Conservation (phyloP, 2,797 vertebrate species). For the Iguana delicatissima region DNA sequence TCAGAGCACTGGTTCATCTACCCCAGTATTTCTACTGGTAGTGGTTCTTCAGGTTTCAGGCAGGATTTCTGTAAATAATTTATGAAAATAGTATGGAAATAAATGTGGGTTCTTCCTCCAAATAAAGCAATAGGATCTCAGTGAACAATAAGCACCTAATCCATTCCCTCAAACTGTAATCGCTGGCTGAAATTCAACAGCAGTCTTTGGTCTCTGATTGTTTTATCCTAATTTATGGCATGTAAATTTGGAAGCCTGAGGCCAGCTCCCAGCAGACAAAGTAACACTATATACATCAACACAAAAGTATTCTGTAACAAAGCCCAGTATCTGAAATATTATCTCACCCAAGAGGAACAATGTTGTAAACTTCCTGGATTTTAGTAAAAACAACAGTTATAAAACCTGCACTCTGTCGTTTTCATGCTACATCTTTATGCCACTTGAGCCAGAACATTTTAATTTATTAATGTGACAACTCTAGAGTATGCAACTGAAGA, state of each 20-base stretch:
- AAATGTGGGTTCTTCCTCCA: background rate
- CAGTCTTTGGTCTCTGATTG: background rate
- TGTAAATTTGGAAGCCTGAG: background rate
- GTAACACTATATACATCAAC: background rate
- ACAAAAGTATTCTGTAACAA: background rate
- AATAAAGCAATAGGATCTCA: background rate
- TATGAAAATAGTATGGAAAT: too few species aligned
- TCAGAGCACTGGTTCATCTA: background rate
- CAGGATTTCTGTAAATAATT: too few species aligned
- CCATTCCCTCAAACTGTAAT: background rate
- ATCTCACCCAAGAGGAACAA: background rate
- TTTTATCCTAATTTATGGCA: background rate
- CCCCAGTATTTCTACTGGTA: too few species aligned
- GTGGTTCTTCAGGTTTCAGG: too few species aligned
- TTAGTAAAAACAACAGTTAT: background rate
- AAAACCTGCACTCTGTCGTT: background rate
- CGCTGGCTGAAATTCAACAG: background rate
- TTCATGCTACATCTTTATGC: background rate
- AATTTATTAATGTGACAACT: background rate
- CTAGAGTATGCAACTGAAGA: background rate
- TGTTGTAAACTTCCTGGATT: background rate
- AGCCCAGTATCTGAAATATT: background rate
- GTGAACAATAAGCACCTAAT: background rate
- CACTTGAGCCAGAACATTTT: background rate
- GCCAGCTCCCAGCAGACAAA: background rate